Conservation (phyloP, 2,888 invertebrate species). For the Nemapogon koenigi region DNA sequence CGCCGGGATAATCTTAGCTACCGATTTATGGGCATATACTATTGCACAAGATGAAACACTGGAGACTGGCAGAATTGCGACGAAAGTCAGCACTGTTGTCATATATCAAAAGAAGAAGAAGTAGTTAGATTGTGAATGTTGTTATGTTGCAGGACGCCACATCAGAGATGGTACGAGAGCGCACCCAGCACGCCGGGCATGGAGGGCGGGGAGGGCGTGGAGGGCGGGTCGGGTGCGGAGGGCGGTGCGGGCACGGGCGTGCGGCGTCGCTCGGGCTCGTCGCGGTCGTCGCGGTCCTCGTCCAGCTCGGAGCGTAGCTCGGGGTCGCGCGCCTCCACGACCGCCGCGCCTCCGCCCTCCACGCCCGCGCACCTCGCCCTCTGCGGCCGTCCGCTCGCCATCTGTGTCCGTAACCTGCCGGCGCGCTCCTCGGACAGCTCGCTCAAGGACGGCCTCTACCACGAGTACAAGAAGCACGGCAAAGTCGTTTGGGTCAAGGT, state of each 20-base stretch:
- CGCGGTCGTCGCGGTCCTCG: constrained; percentile 56
- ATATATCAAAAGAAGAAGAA: too few relatives aligned
- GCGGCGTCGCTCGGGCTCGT: constrained; percentile 59
- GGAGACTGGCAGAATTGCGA: too few relatives aligned
- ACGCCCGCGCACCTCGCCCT: constrained; percentile 32
- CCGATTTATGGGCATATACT: too few relatives aligned
- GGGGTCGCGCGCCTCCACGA: constrained; percentile 66
- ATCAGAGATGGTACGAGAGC: constrained; percentile 44
- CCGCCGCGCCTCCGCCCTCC: constrained; percentile 48
- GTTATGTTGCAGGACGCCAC: constrained; percentile 1
- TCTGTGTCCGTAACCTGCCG: constrained; percentile 90
- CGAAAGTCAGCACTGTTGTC: too few relatives aligned
- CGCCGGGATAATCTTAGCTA: too few relatives aligned
- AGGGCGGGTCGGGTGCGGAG: constrained; percentile 52
- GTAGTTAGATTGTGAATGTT: too few relatives aligned
- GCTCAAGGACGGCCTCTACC: constrained; percentile 95
- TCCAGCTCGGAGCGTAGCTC: constrained; percentile 66
- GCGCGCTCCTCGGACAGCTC: constrained; percentile 91
- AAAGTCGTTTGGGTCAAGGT: constrained; percentile 96
- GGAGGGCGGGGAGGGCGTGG: constrained; percentile 36
- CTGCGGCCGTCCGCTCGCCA: constrained; percentile 77
- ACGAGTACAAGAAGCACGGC: constrained; percentile 98
- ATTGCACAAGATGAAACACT: too few relatives aligned
- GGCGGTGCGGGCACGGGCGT: constrained; percentile 41
- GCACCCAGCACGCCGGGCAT: too few relatives aligned